These are phyloP conservation scores for Nezara viridula DNA, from an alignment of 2,888 invertebrate species.

Conservation along the genomic window DNA sequence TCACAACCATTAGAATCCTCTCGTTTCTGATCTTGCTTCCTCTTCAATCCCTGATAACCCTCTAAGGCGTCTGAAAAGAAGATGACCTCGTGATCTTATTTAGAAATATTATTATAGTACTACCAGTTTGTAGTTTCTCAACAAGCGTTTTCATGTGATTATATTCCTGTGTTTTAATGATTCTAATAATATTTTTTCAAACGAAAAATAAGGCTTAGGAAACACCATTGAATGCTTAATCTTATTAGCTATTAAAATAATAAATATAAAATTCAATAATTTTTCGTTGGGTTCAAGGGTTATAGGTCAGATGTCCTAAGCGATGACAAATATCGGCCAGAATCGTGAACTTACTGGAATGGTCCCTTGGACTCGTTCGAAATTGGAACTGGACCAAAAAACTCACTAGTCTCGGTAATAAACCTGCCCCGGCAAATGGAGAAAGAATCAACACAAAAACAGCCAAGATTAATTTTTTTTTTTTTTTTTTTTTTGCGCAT, in stretches of 20 bases:
- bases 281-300: neutral
- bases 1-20: no score
- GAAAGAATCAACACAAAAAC: conserved; percentile 17
- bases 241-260: neutral
- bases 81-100: no score
- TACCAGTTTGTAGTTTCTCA: no score
- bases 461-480: neutral
- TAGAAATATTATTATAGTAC: no score
- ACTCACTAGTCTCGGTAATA: neutral
- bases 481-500: no score
- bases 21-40: no score
- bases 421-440: conserved; percentile 1
- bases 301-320: neutral
- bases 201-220: no score
- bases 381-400: conserved; percentile 18
- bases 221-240: neutral
- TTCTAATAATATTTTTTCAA: no score
- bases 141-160: no score
- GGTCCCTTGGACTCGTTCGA: neutral
- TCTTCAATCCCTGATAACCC: no score
- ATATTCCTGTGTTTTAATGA: no score
- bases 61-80: no score
- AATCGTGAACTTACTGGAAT: neutral
- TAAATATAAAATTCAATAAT: neutral
- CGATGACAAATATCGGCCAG: neutral